phyloP scores from a whole-genome alignment of 2,797 vertebrate genomes.

The Phaenicophaeus curvirostris region DNA sequence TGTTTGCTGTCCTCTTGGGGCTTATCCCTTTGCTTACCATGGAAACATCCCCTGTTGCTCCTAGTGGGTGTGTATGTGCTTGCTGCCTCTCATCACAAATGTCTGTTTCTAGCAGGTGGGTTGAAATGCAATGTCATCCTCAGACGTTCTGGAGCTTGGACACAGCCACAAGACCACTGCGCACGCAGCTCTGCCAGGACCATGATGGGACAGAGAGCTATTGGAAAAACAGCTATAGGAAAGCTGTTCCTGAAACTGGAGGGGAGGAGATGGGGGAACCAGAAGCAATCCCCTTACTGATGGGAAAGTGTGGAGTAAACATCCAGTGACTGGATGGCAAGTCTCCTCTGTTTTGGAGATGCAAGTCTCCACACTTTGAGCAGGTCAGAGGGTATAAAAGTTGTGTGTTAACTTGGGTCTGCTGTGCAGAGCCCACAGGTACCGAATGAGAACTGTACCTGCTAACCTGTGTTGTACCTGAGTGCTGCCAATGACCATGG shows the following conservation, averaged over 20 bases:
- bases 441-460: neutral
- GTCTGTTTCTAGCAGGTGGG: neutral
- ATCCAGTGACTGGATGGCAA: neutral
- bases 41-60: neutral
- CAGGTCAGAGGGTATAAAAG: neutral
- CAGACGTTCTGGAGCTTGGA: neutral
- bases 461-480: neutral
- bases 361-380: neutral
- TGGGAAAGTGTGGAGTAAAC: neutral
- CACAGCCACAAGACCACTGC: neutral
- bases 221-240: neutral
- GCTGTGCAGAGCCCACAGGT: neutral
- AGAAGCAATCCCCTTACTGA: neutral
- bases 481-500: neutral
- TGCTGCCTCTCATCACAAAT: neutral
- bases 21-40: neutral
- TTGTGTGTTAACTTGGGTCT: neutral
- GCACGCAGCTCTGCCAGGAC: fast-evolving
- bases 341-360: neutral
- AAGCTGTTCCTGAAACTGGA: neutral
- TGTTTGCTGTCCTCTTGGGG: neutral
- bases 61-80: fast-evolving
- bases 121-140: fast-evolving
- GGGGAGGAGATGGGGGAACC: fast-evolving
- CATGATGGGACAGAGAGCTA: neutral